phyloP scores from a whole-genome alignment of 2,797 vertebrate species.

The Smutsia temminckii region DNA sequence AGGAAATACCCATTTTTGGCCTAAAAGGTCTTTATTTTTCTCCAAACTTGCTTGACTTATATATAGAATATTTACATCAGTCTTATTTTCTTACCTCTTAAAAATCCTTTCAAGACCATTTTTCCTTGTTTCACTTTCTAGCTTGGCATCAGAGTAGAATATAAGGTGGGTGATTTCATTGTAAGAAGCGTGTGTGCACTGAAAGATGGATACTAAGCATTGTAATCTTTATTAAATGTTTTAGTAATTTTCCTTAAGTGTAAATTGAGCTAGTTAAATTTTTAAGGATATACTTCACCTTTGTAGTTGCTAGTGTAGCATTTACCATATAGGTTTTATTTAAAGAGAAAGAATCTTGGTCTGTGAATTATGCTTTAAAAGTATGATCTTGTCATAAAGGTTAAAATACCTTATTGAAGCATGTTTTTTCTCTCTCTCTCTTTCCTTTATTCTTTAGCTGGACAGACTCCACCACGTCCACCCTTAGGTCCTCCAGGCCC shows the following conservation, averaged over 20 bases:
- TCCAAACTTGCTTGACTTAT: slow-evolving; percentile 84
- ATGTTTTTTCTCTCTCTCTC: not conserved
- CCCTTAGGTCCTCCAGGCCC: slow-evolving; percentile 97
- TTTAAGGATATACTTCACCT: slow-evolving; percentile 61
- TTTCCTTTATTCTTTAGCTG: slow-evolving; percentile 82
- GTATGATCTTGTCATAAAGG: slow-evolving; percentile 57
- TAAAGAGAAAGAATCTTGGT: slow-evolving; percentile 71
- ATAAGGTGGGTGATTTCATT: slow-evolving; percentile 81
- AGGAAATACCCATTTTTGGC: slow-evolving; percentile 77
- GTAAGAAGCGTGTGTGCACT: slow-evolving; percentile 72
- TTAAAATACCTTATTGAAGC: slow-evolving; percentile 69
- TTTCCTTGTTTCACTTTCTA: slow-evolving; percentile 82
- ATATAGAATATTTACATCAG: slow-evolving; percentile 82
- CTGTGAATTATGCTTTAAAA: slow-evolving; percentile 70
- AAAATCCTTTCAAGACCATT: slow-evolving; percentile 82
- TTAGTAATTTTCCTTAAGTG: slow-evolving; percentile 67
- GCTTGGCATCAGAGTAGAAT: slow-evolving; percentile 82
- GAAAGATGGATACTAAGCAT: slow-evolving; percentile 73
- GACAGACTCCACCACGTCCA: slow-evolving; percentile 93
- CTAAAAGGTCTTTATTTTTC: slow-evolving; percentile 83
- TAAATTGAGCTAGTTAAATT: slow-evolving; percentile 70
- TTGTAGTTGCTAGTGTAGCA: slow-evolving; percentile 63
- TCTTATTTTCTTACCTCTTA: slow-evolving; percentile 83
- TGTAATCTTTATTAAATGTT: slow-evolving; percentile 65
- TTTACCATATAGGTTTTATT: slow-evolving; percentile 66